Evolutionary conservation across 2,113 vertebrate genomes (phyloP), one percentile per base, ranked within the genome.

Genomic region (Hippocampus abdominalis): DNA sequence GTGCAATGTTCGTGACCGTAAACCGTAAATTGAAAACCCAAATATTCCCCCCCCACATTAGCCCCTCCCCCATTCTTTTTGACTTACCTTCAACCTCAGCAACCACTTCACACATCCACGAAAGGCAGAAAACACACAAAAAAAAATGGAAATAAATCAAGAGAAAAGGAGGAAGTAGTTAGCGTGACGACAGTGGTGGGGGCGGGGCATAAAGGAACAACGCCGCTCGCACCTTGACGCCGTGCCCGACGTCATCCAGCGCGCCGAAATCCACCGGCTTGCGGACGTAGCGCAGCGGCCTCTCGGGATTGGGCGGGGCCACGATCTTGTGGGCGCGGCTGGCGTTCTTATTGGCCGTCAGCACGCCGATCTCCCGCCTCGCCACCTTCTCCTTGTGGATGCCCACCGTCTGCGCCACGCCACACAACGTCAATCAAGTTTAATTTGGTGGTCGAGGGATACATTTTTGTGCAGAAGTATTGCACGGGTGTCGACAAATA

Each of bases 301-400:
- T 93, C 92, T 98, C 96, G 10, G 96, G 93, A 86, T 98, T 98
- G 86, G 97, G 94, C 69, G 97, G 97, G 75, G 97, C 97, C 83
- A 99, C 98, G 91, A 99, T 98, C 92, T 99, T 99, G 91, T 98
- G 96, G 23, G 96, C 98, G 89, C 96, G 96, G 83, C 96, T 96
- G 53, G 97, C 98, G 91, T 98, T 98, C 93, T 99, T 99, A 90
- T 98, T 98, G 82, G 97, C 98, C 81, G 97, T 99, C 89, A 99
- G 94, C 91, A 98, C 98, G 89, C 97, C 97, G 82, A 99, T 99
- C 92, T 99, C 97, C 90, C 97, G 94, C 88, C 97, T 93, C 70
- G 97, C 96, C 78, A 99, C 97, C 89, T 99, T 99, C 86, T 99
- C 97, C 93, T 99, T 99, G 90, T 99, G 97, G 93, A 99, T 98